phyloP scores from a whole-genome alignment of 2,888 invertebrate species.

The Ormyrus pomaceus region DNA sequence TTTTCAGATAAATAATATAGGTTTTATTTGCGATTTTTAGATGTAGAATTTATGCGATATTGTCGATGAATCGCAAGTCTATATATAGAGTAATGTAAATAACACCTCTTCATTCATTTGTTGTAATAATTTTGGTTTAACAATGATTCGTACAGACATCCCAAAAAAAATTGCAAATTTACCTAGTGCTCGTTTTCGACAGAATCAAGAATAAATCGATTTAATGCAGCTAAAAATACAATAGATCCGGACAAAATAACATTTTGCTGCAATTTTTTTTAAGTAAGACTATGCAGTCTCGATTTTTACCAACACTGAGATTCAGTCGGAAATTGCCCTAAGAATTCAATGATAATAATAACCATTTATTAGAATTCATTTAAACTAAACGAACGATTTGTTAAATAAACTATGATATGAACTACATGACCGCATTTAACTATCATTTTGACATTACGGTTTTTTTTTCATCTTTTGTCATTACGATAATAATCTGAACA shows the following conservation, averaged over 20 bases:
- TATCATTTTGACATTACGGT: conserved; percentile 63
- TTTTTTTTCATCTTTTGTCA: conserved; percentile 54
- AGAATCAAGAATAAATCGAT: conserved; percentile 13
- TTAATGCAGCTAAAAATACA: conserved; percentile 25
- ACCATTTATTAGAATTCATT: conserved; percentile 31
- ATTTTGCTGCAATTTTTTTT: neutral
- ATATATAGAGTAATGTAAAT: neutral
- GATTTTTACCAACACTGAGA: conserved; percentile 30
- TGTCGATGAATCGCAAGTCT: neutral
- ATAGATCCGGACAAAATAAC: conserved; percentile 15
- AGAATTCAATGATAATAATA: conserved; percentile 36
- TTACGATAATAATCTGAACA: conserved; percentile 51
- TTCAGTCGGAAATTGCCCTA: conserved; percentile 29
- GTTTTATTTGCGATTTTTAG: conserved; percentile 56
- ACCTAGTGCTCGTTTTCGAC: conserved; percentile 17
- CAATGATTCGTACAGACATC: no score
- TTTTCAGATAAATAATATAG: conserved; percentile 50
- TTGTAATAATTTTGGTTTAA: no score
- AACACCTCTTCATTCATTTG: no score
- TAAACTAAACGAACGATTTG: conserved; percentile 37
- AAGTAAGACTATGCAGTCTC: neutral
- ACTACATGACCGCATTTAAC: conserved; percentile 54
- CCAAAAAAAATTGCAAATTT: conserved; percentile 26
- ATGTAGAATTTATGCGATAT: conserved; percentile 41
- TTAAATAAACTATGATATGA: conserved; percentile 59